Evolutionary conservation across 2,113 vertebrate species (phyloP).

Genomic region (Lasiurus cinereus): DNA sequence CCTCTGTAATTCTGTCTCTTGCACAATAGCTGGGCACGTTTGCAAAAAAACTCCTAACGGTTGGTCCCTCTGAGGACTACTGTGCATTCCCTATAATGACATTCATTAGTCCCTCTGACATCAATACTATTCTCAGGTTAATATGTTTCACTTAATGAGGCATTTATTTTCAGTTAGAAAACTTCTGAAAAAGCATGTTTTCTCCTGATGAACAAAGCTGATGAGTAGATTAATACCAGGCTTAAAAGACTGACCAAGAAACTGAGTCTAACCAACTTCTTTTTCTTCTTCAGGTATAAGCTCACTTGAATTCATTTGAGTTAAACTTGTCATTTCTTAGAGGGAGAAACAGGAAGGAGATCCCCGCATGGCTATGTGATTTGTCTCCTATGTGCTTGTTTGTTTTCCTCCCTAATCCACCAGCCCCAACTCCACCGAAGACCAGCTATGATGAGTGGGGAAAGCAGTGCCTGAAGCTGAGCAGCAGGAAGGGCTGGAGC

Average conservation of each 20-base stretch:
- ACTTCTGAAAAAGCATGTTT: conserved; percentile 84
- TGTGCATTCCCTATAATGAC: conserved; percentile 35
- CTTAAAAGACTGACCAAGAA: conserved; percentile 72
- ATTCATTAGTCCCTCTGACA: conserved; percentile 83
- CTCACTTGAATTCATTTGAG: conserved; percentile 79
- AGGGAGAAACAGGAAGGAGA: conserved; percentile 21
- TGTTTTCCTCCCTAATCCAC: background rate
- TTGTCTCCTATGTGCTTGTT: background rate
- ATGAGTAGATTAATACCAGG: conserved; percentile 84
- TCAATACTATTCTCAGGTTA: conserved; percentile 82
- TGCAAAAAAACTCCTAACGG: background rate
- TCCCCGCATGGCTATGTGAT: background rate
- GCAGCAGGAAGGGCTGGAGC: background rate
- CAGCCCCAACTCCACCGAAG: background rate
- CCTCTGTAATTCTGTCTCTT: background rate
- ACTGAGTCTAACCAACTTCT: conserved; percentile 79
- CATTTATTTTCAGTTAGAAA: conserved; percentile 84
- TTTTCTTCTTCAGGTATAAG: conserved; percentile 72
- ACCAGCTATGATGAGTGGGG: background rate
- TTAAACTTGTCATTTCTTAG: conserved; percentile 72
- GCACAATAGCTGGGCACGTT: fast-evolving
- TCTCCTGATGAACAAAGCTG: conserved; percentile 78
- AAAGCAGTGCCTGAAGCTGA: background rate
- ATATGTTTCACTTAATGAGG: conserved; percentile 85
- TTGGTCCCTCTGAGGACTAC: background rate